Base-by-base conservation (phyloP, 2,113 vertebrate species). In the Nannobrachium achirus region DNA sequence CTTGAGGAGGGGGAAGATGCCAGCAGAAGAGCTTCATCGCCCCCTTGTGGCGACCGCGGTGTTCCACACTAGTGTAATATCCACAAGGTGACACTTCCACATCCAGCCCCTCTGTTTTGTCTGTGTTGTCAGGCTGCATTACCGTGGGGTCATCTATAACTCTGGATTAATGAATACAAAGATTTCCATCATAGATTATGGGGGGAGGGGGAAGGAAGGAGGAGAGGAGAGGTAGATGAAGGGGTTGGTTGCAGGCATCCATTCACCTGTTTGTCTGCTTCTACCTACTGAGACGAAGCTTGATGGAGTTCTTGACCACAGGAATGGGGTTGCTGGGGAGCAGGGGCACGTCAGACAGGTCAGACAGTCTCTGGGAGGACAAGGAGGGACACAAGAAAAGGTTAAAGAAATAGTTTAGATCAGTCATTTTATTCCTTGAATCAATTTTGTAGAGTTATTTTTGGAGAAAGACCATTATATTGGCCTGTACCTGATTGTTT, bases 251-350 rank as follows among this genome's bases (percentile, higher is more conserved):
- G 44, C 25, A 33, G 18, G 59, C 16, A 40, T 45, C 42, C 39
- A 4, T 3, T 4, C 16, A 3, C 10, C 11, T 13, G 46, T 16
- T 38, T 46, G 15, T 71, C 89, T 79, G 63, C 69, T 88, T 92
- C 89, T 92, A 93, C 84, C 93, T 91, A 81, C 93, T 93, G 80
- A 93, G 88, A 79, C 92, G 89, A 83, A 96, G 87, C 88, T 94
- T 95, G 89, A 95, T 93, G 83, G 93, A 92, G 89, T 93, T 94
- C 92, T 93, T 95, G 85, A 91, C 91, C 88, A 92, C 89, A 70
- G 92, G 83, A 88, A 92, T 88, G 83, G 91, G 93, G 86, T 91
- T 93, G 86, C 87, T 87, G 69, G 90, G 92, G 73, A 93, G 90
- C 76, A 89, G 82, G 58, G 92, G 91, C 65, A 88, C 87, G 76